Percentiles rank a stretch among this genome's conserved stretches.
phyloP scores from a whole-genome alignment of 1,140 invertebrate genomes.

The Rhagoletis pomonella region DNA sequence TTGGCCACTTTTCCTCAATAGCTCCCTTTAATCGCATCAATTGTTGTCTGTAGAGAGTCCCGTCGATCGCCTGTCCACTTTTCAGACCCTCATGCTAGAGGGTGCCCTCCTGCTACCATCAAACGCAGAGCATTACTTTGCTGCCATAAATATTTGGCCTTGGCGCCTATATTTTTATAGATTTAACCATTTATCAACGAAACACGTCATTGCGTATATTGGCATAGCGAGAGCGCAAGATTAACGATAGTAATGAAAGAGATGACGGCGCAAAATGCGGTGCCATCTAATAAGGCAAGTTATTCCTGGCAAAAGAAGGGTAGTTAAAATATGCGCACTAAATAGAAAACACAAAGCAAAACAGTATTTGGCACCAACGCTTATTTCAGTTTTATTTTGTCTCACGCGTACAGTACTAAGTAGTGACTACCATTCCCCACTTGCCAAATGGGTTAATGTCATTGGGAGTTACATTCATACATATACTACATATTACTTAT shows the following conservation, averaged over 20 bases:
- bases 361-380: neutral
- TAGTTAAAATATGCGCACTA: neutral
- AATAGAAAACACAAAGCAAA: neutral
- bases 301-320: neutral
- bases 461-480: neutral
- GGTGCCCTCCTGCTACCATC: too few species aligned
- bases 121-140: too few species aligned
- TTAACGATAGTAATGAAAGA: neutral
- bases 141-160: too few species aligned
- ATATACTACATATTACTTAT: too few species aligned
- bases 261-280: neutral
- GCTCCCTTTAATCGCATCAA: too few species aligned
- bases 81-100: too few species aligned
- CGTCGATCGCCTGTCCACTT: too few species aligned
- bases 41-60: too few species aligned
- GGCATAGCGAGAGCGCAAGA: neutral
- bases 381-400: neutral
- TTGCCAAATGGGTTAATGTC: constrained; percentile 25
- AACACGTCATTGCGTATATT: neutral
- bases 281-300: neutral
- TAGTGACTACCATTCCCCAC: neutral
- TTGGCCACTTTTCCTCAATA: too few species aligned
- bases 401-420: too few species aligned
- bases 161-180: neutral
- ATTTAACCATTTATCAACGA: neutral